Base-by-base conservation (phyloP, 1,140 invertebrate genomes). In the Triops longicaudatus region DNA sequence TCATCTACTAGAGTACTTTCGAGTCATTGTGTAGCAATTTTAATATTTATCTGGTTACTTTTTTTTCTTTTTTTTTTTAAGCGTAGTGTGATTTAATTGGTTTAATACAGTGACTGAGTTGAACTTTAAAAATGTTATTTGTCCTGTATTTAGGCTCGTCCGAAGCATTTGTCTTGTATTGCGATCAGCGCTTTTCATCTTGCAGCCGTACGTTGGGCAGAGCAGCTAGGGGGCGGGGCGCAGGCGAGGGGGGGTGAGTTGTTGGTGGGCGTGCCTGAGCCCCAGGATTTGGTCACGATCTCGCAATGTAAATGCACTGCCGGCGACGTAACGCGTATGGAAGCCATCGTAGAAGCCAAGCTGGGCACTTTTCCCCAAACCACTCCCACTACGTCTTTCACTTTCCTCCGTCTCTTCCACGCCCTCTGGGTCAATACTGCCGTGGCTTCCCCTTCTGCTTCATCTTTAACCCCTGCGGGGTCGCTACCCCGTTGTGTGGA, bases 261-360 rank as follows among this genome's bases (percentile, higher is more conserved):
- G 31, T 41, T 72, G 50, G 27, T 73, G 75, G 76, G 77, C 73
- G 75, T 84, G 79, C 82, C 84, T 78, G 81, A 83, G 72, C 85
- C 77, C 82, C 84, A 78, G 83, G 88, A 82, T 79, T 77, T 82
- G 72, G 88, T 89, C 37, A 88, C 87, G 9, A 88, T 90, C 76
- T 88, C 87, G 0, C 88, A 92, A 83, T 91, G 89, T 81, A 90
- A 91, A 82, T 93, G 91, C 84, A 92, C 90, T 63, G 86, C 87
- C 63, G 88, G 90, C 79, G 91, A 92, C 85, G 86, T 92, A 76
- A 85, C 86, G 31, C 89, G 91, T 77, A 93, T 92, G 91, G 89
- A 91, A 43, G 87, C 86, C 44, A 88, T 92, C 71, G 89, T 93
- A 80, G 84, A 83, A 31, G 88, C 89, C 83, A 92, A 92, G 83